phyloP scores from a whole-genome alignment of 1,140 invertebrate genomes.

The Metaphire vulgaris region DNA sequence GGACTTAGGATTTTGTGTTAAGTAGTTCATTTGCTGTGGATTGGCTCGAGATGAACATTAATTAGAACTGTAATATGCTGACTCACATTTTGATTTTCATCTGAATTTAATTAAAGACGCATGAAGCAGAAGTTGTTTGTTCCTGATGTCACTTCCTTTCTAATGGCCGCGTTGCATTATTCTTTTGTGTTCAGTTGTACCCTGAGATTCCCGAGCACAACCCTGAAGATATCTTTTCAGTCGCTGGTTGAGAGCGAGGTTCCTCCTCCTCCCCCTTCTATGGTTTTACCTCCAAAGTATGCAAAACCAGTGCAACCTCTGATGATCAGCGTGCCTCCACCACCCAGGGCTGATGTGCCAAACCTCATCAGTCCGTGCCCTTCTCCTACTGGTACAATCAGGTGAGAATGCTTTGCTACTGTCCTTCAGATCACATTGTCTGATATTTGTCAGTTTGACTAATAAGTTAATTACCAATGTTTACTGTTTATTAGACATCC shows the following conservation, averaged over 20 bases:
- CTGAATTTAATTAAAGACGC: too few relatives aligned
- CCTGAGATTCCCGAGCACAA: constrained; percentile 92
- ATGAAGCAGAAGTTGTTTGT: too few relatives aligned
- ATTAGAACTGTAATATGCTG: too few relatives aligned
- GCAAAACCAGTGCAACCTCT: constrained; percentile 45
- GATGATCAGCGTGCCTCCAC: constrained; percentile 72
- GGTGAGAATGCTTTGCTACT: constrained; percentile 49
- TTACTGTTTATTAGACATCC: too few relatives aligned
- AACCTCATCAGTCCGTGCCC: constrained; percentile 75
- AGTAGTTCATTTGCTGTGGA: too few relatives aligned
- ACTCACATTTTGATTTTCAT: too few relatives aligned
- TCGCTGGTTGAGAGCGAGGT: constrained; percentile 69
- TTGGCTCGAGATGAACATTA: too few relatives aligned
- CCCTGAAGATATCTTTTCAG: constrained; percentile 87
- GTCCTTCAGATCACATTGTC: constrained; percentile 11
- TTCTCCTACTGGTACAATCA: constrained; percentile 76
- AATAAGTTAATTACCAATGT: too few relatives aligned
- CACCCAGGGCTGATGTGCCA: constrained; percentile 55
- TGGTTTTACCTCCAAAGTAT: constrained; percentile 45
- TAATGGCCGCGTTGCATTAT: too few relatives aligned
- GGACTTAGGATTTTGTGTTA: too few relatives aligned
- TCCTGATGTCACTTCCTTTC: too few relatives aligned
- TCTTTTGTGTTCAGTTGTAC: constrained; percentile 68
- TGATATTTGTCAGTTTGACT: too few relatives aligned
- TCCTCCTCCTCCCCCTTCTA: constrained; percentile 29